Conservation (phyloP, 1,140 invertebrate genomes). For the Trissolcus basalis region DNA sequence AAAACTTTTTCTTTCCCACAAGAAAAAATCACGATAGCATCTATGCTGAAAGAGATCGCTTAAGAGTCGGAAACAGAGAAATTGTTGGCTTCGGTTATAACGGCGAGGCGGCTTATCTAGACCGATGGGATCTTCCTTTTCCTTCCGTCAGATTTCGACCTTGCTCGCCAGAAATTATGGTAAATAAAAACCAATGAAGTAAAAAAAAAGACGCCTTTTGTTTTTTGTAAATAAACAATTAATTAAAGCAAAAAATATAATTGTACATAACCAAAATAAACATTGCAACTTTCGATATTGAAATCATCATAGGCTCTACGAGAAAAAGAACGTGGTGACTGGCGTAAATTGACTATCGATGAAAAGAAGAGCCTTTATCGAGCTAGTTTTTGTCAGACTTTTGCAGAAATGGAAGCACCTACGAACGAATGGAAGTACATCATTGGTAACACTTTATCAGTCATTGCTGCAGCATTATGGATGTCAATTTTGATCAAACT, state of each 20-base stretch:
- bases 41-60: slow-evolving; percentile 21
- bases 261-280: background rate
- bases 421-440: slow-evolving; percentile 93
- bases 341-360: slow-evolving; percentile 90
- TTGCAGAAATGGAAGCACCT: slow-evolving; percentile 90
- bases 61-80: slow-evolving; percentile 78
- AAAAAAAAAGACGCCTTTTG: too few relatives aligned
- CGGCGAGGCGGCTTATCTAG: slow-evolving; percentile 78
- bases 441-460: slow-evolving; percentile 77
- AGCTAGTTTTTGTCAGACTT: slow-evolving; percentile 94
- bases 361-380: slow-evolving; percentile 97
- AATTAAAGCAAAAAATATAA: background rate
- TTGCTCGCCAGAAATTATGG: slow-evolving; percentile 76
- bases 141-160: slow-evolving; percentile 81
- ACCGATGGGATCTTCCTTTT: slow-evolving; percentile 77
- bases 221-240: background rate
- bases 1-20: slow-evolving; percentile 3
- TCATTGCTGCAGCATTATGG: slow-evolving; percentile 81
- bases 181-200: slow-evolving; percentile 34
- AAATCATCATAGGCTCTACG: slow-evolving; percentile 79
- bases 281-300: too few relatives aligned
- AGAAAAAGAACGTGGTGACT: slow-evolving; percentile 96
- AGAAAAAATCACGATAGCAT: background rate
- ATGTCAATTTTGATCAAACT: slow-evolving; percentile 82
- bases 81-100: slow-evolving; percentile 82